Evolutionary conservation across 2,888 invertebrate genomes (phyloP).

Genomic region (Synanthedon andrenaeformis): DNA sequence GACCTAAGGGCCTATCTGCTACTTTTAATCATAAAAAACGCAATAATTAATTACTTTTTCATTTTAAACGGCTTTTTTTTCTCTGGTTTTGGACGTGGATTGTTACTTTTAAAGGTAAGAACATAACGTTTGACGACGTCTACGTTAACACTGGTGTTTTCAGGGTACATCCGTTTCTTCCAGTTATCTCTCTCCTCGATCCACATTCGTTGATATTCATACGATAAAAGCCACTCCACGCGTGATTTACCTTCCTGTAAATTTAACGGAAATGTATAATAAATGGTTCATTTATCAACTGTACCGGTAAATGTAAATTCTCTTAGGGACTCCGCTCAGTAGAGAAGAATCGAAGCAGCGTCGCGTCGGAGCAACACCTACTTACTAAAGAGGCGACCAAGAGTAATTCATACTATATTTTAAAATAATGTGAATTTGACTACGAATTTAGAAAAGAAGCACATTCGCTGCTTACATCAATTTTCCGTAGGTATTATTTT

Average conservation of each 20-base stretch:
- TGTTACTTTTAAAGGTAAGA: conserved; percentile 49
- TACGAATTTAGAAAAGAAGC: too few species aligned
- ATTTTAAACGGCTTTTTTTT: conserved; percentile 60
- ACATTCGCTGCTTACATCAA: too few species aligned
- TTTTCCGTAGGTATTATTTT: too few species aligned
- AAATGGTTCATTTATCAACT: not conserved
- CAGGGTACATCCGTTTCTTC: conserved; percentile 67
- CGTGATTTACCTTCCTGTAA: conserved; percentile 47
- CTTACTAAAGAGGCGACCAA: too few species aligned
- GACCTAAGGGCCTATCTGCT: too few species aligned
- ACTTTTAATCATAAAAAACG: not conserved
- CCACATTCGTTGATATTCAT: conserved; percentile 72
- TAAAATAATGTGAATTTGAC: too few species aligned
- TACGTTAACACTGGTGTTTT: conserved; percentile 47
- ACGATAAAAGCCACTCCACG: conserved; percentile 61
- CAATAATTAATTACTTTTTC: conserved; percentile 39
- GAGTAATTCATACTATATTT: too few species aligned
- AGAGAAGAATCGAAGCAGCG: too few species aligned
- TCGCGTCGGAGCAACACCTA: too few species aligned
- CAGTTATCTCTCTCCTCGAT: conserved; percentile 64
- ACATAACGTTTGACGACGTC: conserved; percentile 60
- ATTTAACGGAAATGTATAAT: not conserved
- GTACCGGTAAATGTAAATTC: too few species aligned
- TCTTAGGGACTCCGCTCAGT: too few species aligned
- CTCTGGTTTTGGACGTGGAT: conserved; percentile 52